Percentiles rank a stretch among this genome's conserved stretches.
Conservation (phyloP, 2,797 vertebrate species). For the Novumbra hubbsi region DNA sequence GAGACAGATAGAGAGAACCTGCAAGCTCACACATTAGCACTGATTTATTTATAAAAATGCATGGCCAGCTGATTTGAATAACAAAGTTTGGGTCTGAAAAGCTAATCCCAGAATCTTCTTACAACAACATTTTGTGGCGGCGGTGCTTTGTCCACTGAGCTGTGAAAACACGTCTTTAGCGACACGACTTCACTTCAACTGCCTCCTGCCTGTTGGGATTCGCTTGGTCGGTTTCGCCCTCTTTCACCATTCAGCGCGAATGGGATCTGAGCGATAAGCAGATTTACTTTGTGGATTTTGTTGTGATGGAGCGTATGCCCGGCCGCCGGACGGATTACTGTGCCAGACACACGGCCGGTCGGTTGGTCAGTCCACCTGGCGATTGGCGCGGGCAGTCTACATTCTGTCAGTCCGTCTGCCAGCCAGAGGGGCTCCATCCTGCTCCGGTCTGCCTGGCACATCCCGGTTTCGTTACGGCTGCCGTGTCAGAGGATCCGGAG, state of each 20-base stretch:
- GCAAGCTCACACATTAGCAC: slow-evolving; percentile 16
- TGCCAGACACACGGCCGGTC: not conserved
- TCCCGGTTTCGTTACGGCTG: not conserved
- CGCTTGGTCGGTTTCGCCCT: not conserved
- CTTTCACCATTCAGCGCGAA: not conserved
- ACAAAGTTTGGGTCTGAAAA: not conserved
- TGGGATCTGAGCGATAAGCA: not conserved
- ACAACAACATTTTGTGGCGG: not conserved
- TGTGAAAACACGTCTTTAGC: not conserved
- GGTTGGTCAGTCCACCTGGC: not conserved
- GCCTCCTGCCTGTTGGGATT: not conserved
- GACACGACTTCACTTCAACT: too few species aligned
- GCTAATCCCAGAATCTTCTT: not conserved
- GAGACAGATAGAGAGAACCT: slow-evolving; percentile 32
- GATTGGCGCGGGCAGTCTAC: too few species aligned
- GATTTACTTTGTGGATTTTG: not conserved
- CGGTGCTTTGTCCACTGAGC: not conserved
- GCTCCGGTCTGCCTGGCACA: too few species aligned
- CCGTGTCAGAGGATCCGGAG: not conserved
- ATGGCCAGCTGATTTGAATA: not conserved
- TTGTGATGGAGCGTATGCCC: too few species aligned
- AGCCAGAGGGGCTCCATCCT: not conserved
- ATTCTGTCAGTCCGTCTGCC: not conserved
- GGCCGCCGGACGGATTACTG: not conserved
- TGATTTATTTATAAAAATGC: not conserved